Conservation (phyloP, 2,113 vertebrate genomes). For the Glaucidium brasilianum region DNA sequence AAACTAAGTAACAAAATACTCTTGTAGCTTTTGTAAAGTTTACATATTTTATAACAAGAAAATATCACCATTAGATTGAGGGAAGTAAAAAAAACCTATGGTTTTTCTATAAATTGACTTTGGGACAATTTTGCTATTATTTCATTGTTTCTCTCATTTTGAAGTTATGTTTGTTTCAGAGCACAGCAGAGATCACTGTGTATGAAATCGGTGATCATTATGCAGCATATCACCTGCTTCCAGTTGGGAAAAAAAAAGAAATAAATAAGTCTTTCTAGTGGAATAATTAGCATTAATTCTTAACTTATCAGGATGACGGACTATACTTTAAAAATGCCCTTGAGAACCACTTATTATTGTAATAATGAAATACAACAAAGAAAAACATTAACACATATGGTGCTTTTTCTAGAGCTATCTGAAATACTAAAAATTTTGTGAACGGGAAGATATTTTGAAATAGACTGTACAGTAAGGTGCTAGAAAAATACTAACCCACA, state of each 20-base stretch:
- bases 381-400: background rate
- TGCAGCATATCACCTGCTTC: background rate
- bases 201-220: background rate
- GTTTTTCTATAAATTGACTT: background rate
- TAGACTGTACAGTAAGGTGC: background rate
- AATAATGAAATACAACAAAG: background rate
- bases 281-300: background rate
- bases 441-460: background rate
- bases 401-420: background rate
- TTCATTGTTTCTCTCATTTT: background rate
- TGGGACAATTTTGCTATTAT: background rate
- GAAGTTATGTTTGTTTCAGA: background rate
- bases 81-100: background rate
- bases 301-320: background rate
- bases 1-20: background rate
- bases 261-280: background rate
- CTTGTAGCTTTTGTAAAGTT: background rate
- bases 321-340: background rate
- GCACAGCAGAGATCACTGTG: background rate
- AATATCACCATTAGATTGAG: background rate
- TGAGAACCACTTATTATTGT: background rate
- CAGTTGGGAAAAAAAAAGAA: background rate
- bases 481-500: background rate
- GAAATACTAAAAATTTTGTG: background rate
- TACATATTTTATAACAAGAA: background rate